A percentile compares a stretch with the other conserved stretches of the same genome.
phyloP scores from a whole-genome alignment of 2,888 invertebrate species.

The Andrena marginata region DNA sequence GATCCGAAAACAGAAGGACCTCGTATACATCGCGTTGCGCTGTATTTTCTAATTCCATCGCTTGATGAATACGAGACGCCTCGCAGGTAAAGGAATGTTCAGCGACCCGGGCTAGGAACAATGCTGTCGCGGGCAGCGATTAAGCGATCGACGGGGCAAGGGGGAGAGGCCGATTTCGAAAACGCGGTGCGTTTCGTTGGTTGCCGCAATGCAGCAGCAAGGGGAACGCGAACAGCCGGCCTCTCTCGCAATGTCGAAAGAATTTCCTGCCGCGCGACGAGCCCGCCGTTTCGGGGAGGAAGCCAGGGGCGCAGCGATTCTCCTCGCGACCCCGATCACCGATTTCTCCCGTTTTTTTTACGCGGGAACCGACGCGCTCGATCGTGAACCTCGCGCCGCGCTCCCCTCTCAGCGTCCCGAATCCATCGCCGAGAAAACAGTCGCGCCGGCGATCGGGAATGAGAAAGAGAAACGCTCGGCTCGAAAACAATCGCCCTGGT shows the following conservation, averaged over 20 bases:
- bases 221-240: slow-evolving; percentile 13
- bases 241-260: slow-evolving; percentile 59
- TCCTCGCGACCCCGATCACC: slow-evolving; percentile 41
- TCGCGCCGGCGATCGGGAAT: slow-evolving; percentile 35
- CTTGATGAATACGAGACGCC: too few relatives aligned
- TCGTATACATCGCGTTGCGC: too few relatives aligned
- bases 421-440: slow-evolving; percentile 50
- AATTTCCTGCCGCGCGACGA: slow-evolving; percentile 52
- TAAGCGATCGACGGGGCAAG: background rate
- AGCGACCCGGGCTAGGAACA: too few relatives aligned
- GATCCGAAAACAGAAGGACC: too few relatives aligned
- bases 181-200: slow-evolving; percentile 45
- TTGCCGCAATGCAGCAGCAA: slow-evolving; percentile 60
- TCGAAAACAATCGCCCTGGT: slow-evolving; percentile 35
- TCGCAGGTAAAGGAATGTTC: too few relatives aligned
- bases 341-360: slow-evolving; percentile 17
- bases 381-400: background rate
- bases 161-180: slow-evolving; percentile 42
- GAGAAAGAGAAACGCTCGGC: slow-evolving; percentile 47
- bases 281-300: slow-evolving; percentile 46
- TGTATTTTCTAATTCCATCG: too few relatives aligned
- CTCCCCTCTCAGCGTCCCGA: background rate
- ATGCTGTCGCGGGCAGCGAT: too few relatives aligned
- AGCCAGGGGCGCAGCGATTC: slow-evolving; percentile 47
- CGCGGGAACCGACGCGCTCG: slow-evolving; percentile 25